phyloP scores from a whole-genome alignment of 2,888 invertebrate genomes.

The Danaus chrysippus region DNA sequence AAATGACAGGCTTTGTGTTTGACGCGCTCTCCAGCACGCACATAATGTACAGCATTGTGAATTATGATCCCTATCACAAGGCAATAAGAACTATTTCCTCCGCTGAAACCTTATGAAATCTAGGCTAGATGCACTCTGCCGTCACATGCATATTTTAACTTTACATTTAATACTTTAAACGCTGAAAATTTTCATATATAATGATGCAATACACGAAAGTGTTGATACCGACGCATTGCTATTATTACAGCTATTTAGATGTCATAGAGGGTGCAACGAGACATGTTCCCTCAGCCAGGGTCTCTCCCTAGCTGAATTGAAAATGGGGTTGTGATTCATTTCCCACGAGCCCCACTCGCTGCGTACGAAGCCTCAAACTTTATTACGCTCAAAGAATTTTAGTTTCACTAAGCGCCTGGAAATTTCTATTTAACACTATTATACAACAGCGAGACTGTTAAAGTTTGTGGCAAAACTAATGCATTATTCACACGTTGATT shows the following conservation, averaged over 20 bases:
- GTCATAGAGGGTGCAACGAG: constrained; percentile 66
- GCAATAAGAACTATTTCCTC: constrained; percentile 19
- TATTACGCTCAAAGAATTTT: constrained; percentile 48
- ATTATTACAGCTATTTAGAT: constrained; percentile 70
- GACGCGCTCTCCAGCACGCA: constrained; percentile 54
- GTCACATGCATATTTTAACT: neutral
- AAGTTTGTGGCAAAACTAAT: constrained; percentile 35
- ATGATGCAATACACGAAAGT: constrained; percentile 18
- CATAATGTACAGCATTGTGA: constrained; percentile 35
- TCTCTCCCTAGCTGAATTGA: constrained; percentile 66
- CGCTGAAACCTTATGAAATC: constrained; percentile 4
- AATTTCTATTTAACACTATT: constrained; percentile 31
- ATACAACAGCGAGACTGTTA: constrained; percentile 11
- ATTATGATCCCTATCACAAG: constrained; percentile 30
- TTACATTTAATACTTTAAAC: neutral
- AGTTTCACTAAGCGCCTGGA: constrained; percentile 40
- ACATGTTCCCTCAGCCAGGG: constrained; percentile 52
- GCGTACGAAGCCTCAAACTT: constrained; percentile 57
- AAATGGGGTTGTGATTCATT: constrained; percentile 78
- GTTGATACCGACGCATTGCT: constrained; percentile 48
- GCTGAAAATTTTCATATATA: constrained; percentile 9
- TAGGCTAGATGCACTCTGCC: constrained; percentile 3
- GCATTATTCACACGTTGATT: constrained; percentile 43
- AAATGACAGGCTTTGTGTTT: constrained; percentile 62
- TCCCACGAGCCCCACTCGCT: constrained; percentile 66